phyloP scores from a whole-genome alignment of 2,888 invertebrate genomes.

The Phortica okadai region DNA sequence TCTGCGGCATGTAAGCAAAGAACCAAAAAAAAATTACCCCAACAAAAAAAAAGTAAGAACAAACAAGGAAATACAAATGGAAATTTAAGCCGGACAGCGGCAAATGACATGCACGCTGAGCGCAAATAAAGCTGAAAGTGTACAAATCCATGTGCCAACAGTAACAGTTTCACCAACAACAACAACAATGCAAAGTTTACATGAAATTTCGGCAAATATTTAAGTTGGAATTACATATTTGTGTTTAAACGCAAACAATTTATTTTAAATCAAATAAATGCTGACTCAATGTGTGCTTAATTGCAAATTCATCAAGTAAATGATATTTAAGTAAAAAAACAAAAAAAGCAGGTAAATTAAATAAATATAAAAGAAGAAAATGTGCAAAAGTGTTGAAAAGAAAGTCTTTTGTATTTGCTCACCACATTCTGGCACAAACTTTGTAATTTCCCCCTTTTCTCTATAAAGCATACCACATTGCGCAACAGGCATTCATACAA shows the following conservation, averaged over 20 bases:
- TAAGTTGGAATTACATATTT: neutral
- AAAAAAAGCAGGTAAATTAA: neutral
- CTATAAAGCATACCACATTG: neutral
- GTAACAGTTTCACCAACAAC: too few species aligned
- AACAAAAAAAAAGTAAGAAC: neutral
- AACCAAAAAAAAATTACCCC: neutral
- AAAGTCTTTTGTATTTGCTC: neutral
- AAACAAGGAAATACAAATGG: neutral
- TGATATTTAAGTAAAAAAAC: neutral
- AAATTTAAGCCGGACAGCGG: neutral
- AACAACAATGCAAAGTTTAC: too few species aligned
- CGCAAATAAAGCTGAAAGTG: neutral
- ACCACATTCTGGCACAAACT: slow-evolving; percentile 36
- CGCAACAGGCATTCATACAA: neutral
- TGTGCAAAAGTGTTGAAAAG: too few species aligned
- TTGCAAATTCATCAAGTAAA: neutral
- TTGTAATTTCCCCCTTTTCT: slow-evolving; percentile 35
- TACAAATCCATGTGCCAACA: neutral
- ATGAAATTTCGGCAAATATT: too few species aligned
- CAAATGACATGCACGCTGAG: neutral
- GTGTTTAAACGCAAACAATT: neutral
- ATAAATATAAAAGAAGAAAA: too few species aligned
- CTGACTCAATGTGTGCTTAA: neutral
- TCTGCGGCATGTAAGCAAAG: neutral
- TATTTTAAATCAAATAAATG: neutral